phyloP scores from a whole-genome alignment of 1,140 invertebrate genomes.

The Cardiocondyla obscurior region DNA sequence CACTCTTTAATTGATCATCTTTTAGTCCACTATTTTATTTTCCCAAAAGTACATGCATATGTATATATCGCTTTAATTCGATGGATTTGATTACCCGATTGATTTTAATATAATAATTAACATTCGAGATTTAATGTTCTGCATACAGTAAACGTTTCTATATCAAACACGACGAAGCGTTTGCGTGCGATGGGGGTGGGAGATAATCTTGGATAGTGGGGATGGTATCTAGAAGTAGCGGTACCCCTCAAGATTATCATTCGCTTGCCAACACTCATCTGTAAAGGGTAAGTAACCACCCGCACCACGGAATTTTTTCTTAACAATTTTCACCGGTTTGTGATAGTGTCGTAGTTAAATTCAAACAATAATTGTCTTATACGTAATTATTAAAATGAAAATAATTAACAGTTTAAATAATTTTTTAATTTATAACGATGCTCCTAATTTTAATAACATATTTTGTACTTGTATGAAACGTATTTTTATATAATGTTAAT shows the following conservation, averaged over 20 bases:
- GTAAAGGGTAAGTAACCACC: conserved; percentile 53
- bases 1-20: conserved; percentile 5
- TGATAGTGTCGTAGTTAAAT: not conserved
- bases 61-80: not conserved
- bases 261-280: conserved; percentile 46
- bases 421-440: not conserved
- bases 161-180: conserved; percentile 21
- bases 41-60: not conserved
- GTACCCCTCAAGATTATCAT: conserved; percentile 63
- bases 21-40: not conserved
- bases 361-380: not conserved
- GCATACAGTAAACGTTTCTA: conserved; percentile 7
- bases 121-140: not conserved
- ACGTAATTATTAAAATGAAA: conserved; percentile 17
- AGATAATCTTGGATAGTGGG: conserved; percentile 54
- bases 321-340: not conserved
- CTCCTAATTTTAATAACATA: not conserved
- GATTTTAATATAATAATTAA: not conserved
- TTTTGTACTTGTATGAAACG: not conserved
- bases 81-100: not conserved
- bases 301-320: not conserved
- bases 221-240: conserved; percentile 59
- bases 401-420: too few species aligned
- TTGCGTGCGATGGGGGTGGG: conserved; percentile 61
- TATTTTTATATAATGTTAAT: too few species aligned